Evolutionary conservation across 2,113 vertebrate species (phyloP), one percentile per base, ranked within the genome.

Genomic region (Xiphophorus couchianus): DNA sequence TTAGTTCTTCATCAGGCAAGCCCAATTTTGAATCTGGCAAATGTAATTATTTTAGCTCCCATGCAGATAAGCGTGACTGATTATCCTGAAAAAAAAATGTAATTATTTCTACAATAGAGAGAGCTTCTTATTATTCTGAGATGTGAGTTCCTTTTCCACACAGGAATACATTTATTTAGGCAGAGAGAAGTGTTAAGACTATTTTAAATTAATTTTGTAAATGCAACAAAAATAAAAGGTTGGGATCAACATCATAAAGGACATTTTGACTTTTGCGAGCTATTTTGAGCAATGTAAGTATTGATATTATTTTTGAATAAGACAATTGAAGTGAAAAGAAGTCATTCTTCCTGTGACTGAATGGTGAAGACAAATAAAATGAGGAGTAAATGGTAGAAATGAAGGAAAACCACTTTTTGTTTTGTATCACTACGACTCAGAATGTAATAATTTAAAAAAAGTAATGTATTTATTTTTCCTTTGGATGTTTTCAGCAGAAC

Each of bases 31-130:
- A 78, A 37, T 30, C 77, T 51, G 67, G 66, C 27, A 78, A 88
- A 88, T 82, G 8, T 30, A 76, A 88, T 90, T 80, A 86, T 62
- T 35, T 74, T 74, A 72, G 62, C 42, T 77, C 37, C 70, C 62
- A 71, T 74, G 64, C 79, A 77, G 80, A 90, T 88, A 67, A 76
- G 44, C 30, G 27, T 76, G 72, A 66, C 71, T 85, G 65, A 87
- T 88, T 83, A 72, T 72, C 84, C 72, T 76, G 63, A 64, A 62
- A 61, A 42, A 28, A 74, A 89, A 89, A 86, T 44, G 2, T 19
- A 78, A 89, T 89, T 81, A 87, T 72, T 83, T 74, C 67, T 25
- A n/a, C 42, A 71, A 66, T 62, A 54, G 67, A 76, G 62, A 61
- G 58, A 71, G 25, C 44, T 48, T 48, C 12, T 77, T 74, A 72